Base-by-base conservation (phyloP, 2,113 vertebrate species). In the Galemys pyrenaicus region DNA sequence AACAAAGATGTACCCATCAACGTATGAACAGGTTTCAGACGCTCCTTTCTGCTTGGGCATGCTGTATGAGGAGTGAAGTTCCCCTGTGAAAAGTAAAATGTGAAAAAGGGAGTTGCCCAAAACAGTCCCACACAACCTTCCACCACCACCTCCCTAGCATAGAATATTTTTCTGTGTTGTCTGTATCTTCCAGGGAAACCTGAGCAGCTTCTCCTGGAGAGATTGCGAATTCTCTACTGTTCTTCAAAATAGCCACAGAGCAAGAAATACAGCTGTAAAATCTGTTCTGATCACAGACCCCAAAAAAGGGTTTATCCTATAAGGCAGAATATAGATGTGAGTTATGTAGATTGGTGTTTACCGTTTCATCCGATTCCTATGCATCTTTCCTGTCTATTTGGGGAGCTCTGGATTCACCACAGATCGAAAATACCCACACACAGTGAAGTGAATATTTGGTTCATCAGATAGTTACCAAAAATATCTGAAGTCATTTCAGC, bases 211-310 rank as follows among this genome's bases (percentile, higher is more conserved):
- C 46, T 93, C 49, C 39, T 82, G 30, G 81, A 75, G 78, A 74
- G 70, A 46, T 6, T 88, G 67, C 82, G 49, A 65, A 89, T 95
- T 70, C 22, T 60, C 56, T 67, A 17, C 54, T 94, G 37, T 75
- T 74, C 82, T 62, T 88, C 15, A 65, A 71, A 88, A 74, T 26
- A 94, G 49, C 24, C 71, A 70, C 60, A 73, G 67, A 70, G 62
- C 82, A 82, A 93, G 41, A 96, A 92, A 74, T 54, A 41, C 2
- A 73, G 39, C 77, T 80, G 16, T 81, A 60, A 92, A 95, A 92
- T 81, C 49, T 67, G 35, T 77, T 26, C 49, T 85, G 71, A 71
- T 94, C 77, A 68, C 24, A 74, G 49, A 70, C 74, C 54, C 54
- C 54, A n/a, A 70, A 73, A 85, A n/a, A 83, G 28, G 16, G 41